These are phyloP conservation scores for Campoplex nolae DNA, from an alignment of 2,888 invertebrate genomes.

Conservation along the genomic window DNA sequence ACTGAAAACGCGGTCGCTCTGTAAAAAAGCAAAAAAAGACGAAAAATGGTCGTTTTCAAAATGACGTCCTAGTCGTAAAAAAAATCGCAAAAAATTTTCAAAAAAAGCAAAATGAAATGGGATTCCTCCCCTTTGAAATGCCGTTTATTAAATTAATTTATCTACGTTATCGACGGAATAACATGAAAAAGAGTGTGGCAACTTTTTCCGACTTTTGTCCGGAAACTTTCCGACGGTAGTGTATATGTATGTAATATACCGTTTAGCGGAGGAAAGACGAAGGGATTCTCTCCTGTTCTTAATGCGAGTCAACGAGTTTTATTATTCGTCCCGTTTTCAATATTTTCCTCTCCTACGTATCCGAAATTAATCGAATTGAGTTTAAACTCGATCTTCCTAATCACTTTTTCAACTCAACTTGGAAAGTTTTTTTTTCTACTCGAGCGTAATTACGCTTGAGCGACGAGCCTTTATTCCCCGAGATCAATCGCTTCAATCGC, in stretches of 20 bases:
- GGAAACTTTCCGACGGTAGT: too few relatives aligned
- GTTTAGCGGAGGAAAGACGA: constrained; percentile 54
- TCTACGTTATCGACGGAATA: too few relatives aligned
- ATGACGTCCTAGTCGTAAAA: too few relatives aligned
- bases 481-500: not conserved
- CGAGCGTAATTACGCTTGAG: not conserved
- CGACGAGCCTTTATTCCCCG: not conserved
- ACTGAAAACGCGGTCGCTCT: too few relatives aligned
- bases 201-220: too few relatives aligned
- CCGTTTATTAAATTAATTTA: too few relatives aligned
- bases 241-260: not conserved
- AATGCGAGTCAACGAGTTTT: constrained; percentile 43
- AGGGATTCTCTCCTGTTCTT: constrained; percentile 24
- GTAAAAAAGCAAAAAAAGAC: too few relatives aligned
- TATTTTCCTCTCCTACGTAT: not conserved
- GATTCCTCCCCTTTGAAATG: too few relatives aligned
- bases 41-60: too few relatives aligned
- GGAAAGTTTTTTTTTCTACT: not conserved
- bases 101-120: too few relatives aligned
- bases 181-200: too few relatives aligned
- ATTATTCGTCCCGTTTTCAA: constrained; percentile 16
- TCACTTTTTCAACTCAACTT: not conserved
- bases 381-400: not conserved
- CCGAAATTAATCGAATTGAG: not conserved
- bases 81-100: too few relatives aligned